phyloP scores from a whole-genome alignment of 2,113 vertebrate genomes.

The Tringa solitaria region DNA sequence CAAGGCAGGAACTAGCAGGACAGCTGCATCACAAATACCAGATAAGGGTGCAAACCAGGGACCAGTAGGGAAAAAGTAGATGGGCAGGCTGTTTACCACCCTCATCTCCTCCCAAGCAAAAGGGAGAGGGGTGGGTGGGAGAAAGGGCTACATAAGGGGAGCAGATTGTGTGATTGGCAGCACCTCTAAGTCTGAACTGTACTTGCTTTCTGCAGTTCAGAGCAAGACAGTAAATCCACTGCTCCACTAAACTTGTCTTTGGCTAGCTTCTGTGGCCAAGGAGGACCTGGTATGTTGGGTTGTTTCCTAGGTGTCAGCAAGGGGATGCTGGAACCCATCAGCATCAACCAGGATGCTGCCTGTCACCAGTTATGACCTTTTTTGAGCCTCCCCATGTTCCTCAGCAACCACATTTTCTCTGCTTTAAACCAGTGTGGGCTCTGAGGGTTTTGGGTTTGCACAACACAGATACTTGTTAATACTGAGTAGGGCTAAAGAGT shows the following conservation, averaged over 20 bases:
- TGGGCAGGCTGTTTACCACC: background rate
- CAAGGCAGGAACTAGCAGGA: background rate
- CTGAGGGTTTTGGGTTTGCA: background rate
- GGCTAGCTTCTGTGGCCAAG: background rate
- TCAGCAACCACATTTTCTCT: background rate
- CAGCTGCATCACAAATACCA: background rate
- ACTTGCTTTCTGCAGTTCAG: background rate
- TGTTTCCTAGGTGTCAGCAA: background rate
- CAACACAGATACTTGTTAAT: background rate
- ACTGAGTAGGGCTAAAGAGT: background rate
- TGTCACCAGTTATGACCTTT: background rate
- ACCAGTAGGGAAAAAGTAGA: background rate
- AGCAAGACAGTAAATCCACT: background rate
- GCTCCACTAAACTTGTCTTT: background rate
- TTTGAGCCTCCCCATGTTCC: background rate
- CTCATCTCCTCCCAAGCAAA: background rate
- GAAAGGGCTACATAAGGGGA: background rate
- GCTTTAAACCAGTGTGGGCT: background rate
- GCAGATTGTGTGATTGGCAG: accelerated
- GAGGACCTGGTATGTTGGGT: background rate
- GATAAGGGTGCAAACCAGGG: background rate
- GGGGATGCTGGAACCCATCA: background rate
- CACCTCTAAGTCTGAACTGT: background rate
- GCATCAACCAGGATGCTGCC: background rate
- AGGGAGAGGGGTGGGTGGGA: background rate